Evolutionary conservation across 1,140 invertebrate species (phyloP).

Genomic region (Pentalonia nigronervosa): DNA sequence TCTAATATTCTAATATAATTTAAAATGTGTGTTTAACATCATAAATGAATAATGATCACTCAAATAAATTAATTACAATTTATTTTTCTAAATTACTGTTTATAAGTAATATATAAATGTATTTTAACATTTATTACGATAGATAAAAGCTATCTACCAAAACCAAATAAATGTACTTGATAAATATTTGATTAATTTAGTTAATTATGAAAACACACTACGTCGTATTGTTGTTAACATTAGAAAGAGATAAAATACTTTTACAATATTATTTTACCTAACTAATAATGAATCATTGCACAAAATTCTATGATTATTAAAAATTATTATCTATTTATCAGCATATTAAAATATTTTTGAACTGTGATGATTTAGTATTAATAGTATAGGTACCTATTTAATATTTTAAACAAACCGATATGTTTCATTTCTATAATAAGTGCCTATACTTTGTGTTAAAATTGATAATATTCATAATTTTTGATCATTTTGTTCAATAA

Average conservation of each 20-base stretch:
- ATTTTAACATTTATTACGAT: background rate
- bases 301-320: background rate
- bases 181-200: constrained; percentile 26
- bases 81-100: background rate
- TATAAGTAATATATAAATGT: background rate
- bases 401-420: background rate
- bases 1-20: background rate
- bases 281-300: background rate
- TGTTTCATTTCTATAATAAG: background rate
- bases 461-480: constrained; percentile 15
- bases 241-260: background rate
- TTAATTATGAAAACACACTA: background rate
- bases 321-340: background rate
- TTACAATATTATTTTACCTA: background rate
- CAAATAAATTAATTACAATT: background rate
- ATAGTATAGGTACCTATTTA: background rate
- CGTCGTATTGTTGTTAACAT: background rate
- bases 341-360: background rate
- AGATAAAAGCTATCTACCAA: background rate
- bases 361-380: background rate
- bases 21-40: background rate
- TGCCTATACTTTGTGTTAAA: background rate
- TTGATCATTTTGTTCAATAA: constrained; percentile 31
- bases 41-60: background rate
- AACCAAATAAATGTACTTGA: background rate